These are phyloP conservation scores for Motacilla tschutschensis DNA, from an alignment of 2,113 vertebrate species.

Conservation along the genomic window DNA sequence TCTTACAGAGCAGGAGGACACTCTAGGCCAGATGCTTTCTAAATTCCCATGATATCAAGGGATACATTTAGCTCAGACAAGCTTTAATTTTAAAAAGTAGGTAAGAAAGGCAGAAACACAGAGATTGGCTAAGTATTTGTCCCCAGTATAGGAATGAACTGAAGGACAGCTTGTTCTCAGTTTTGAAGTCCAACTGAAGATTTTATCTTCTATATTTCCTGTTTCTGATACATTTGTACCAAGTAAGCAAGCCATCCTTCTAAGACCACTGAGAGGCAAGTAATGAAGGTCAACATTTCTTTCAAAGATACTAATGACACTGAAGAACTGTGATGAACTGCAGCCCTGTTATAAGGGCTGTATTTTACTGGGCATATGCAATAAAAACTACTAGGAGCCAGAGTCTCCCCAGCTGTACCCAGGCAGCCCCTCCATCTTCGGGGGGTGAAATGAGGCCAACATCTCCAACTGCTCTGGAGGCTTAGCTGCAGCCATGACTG, in stretches of 20 bases:
- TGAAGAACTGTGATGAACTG: not conserved
- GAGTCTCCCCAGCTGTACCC: not conserved
- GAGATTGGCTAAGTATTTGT: not conserved
- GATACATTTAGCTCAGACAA: not conserved
- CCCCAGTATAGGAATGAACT: not conserved
- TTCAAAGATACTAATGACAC: not conserved
- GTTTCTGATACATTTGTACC: not conserved
- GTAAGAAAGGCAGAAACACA: not conserved
- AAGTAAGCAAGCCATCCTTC: not conserved
- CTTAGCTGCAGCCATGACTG: not conserved
- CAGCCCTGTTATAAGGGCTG: rapidly evolving
- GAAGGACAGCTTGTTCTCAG: not conserved
- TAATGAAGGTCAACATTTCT: not conserved
- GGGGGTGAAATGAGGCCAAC: not conserved
- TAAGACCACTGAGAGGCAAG: not conserved
- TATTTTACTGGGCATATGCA: not conserved
- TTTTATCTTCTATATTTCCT: not conserved
- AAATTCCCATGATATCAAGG: not conserved
- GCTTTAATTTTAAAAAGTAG: not conserved
- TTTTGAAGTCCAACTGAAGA: not conserved
- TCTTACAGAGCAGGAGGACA: not conserved
- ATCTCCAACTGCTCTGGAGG: not conserved
- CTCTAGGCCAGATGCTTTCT: not conserved
- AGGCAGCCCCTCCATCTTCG: not conserved
- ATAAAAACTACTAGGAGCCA: not conserved